Base-by-base conservation (phyloP, 53 echinoderm and acorn worm genomes). In the Paracentrotus lividus region DNA sequence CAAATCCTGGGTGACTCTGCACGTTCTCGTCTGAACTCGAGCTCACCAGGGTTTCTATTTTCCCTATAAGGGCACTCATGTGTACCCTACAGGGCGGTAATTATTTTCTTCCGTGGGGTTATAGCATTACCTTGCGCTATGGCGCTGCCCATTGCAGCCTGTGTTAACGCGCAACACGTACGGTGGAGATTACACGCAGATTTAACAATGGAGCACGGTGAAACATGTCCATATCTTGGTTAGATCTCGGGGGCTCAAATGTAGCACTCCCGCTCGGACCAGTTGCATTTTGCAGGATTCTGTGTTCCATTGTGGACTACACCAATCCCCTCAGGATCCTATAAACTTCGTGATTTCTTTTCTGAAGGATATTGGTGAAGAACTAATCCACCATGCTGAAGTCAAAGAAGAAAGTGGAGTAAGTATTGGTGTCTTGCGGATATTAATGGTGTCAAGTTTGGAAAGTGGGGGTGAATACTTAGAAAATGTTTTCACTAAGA, bases 391-490 rank as follows among this genome's bases (percentile, higher is more conserved):
- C 29, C 88, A 88, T 88, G 88, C 29, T 88, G 88, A 88, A 88
- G 9, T 57, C 88, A 34, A 88, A 56, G 54, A 88, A 88, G 53
- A 88, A 88, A 88, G 56, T 88, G 38, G 88, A 88, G 88, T 88
- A 13, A 88, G 88, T 88, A 53, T 58, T 52, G 6, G 18, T 15
- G 49, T 3, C 72, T 72, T 18, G 18, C 31, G 10, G 23, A 9
- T 40, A 6, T 72, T 72, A 72, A 5, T 36, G 5, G 36, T n/a
- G n/a, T n/a, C 72, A 40, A 36, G 36, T 72, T 72, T 72, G 18
- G 40, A 72, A 72, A 72, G 36, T 72, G 21, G 16, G 16, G 18
- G 38, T 72, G 72, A 72, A 38, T 29, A 8, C 29, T 27, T 8
- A 64, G 27, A 64, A 64, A 13, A 9, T 29, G 1, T 64, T 64